phyloP scores from a whole-genome alignment of 2,113 vertebrate species.

The Bubalus kerabau region DNA sequence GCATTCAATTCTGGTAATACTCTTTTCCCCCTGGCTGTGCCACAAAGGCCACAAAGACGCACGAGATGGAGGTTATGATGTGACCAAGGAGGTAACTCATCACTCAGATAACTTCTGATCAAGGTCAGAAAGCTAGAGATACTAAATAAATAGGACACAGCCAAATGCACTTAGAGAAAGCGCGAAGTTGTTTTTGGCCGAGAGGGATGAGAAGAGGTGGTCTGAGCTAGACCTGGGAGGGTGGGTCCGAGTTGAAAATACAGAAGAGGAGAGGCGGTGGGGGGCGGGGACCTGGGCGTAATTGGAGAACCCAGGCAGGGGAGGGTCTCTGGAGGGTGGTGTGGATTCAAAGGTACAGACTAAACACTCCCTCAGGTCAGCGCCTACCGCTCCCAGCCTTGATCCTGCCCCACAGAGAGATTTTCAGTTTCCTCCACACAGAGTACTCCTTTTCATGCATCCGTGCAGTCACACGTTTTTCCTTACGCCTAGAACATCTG shows the following conservation, averaged over 20 bases:
- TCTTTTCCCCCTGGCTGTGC: neutral
- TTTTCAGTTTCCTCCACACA: neutral
- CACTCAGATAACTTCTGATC: neutral
- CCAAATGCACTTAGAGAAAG: neutral
- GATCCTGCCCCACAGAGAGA: neutral
- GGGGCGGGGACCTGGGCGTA: fast-evolving
- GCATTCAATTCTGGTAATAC: neutral
- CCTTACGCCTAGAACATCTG: neutral
- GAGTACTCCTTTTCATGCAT: fast-evolving
- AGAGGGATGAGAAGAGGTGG: neutral
- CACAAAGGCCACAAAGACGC: neutral
- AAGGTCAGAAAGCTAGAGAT: neutral
- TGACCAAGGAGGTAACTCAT: neutral
- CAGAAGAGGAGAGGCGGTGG: neutral
- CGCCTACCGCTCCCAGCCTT: neutral
- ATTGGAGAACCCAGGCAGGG: neutral
- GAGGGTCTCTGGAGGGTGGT: neutral
- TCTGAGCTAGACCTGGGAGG: neutral
- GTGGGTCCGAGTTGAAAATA: neutral
- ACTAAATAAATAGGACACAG: neutral
- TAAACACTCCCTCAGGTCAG: neutral
- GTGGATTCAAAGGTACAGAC: neutral
- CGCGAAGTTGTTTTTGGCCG: neutral
- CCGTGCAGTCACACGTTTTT: neutral
- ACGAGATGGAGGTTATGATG: neutral